Evolutionary conservation across 1,140 invertebrate species (phyloP).

Genomic region (Drosophila pseudoananassae): DNA sequence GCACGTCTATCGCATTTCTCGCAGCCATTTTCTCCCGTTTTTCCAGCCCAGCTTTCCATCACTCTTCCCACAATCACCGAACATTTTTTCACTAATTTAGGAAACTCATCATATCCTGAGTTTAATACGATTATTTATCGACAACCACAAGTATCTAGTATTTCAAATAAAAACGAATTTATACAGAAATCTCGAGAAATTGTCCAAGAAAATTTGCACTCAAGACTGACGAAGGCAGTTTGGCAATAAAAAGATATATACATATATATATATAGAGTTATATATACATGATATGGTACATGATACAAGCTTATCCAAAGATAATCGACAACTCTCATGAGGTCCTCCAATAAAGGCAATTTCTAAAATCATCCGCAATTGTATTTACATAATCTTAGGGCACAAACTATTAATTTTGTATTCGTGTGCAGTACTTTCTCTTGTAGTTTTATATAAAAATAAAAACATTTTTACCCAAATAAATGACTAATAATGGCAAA

Average conservation of each 20-base stretch:
- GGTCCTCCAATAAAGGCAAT: constrained; percentile 40
- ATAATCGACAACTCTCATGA: constrained; percentile 47
- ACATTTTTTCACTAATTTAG: constrained; percentile 52
- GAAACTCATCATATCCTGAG: constrained; percentile 33
- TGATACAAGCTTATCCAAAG: constrained; percentile 68
- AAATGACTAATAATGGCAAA: constrained; percentile 54
- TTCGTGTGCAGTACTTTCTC: constrained; percentile 48
- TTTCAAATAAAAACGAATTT: constrained; percentile 43
- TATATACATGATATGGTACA: constrained; percentile 17
- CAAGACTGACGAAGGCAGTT: constrained; percentile 60
- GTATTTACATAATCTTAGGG: constrained; percentile 53
- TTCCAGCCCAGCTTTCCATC: constrained; percentile 12
- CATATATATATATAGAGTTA: constrained; percentile 17
- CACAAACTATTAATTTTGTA: constrained; percentile 50
- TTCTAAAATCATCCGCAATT: constrained; percentile 47
- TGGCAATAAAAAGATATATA: constrained; percentile 32
- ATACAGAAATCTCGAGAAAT: constrained; percentile 31
- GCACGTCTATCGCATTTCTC: constrained; percentile 83
- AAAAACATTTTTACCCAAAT: constrained; percentile 49
- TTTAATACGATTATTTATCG: constrained; percentile 70
- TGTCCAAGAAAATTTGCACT: constrained; percentile 44
- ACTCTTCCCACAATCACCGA: constrained; percentile 12
- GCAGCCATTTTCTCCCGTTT: constrained; percentile 64
- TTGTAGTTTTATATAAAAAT: constrained; percentile 48
- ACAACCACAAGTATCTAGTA: constrained; percentile 50